Evolutionary conservation across 1,140 invertebrate genomes (phyloP).

Genomic region (Drosophila funebris): DNA sequence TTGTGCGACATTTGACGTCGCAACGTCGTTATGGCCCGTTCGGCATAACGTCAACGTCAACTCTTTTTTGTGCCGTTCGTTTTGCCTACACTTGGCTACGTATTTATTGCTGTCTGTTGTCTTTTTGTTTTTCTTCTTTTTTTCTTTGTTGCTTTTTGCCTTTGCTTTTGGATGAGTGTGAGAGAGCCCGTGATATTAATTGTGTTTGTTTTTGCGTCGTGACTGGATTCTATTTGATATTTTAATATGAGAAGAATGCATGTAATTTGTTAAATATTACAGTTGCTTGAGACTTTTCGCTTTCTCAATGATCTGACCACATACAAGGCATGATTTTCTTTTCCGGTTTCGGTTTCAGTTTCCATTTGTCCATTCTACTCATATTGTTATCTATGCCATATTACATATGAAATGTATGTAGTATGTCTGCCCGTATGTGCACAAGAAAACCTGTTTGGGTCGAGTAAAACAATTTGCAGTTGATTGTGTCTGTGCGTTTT

Average conservation of each 20-base stretch:
- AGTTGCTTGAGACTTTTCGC: slow-evolving; percentile 6
- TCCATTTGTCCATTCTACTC: neutral
- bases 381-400: slow-evolving; percentile 28
- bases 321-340: neutral
- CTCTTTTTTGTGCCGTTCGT: slow-evolving; percentile 44
- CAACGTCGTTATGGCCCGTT: slow-evolving; percentile 25
- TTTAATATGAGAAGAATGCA: slow-evolving; percentile 37
- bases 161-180: slow-evolving; percentile 8
- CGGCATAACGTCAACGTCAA: slow-evolving; percentile 38
- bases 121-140: slow-evolving; percentile 51
- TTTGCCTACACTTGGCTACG: slow-evolving; percentile 45
- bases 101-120: slow-evolving; percentile 59
- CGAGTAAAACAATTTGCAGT: slow-evolving; percentile 40
- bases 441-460: slow-evolving; percentile 60
- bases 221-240: slow-evolving; percentile 57
- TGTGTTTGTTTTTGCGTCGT: slow-evolving; percentile 38
- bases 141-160: slow-evolving; percentile 38
- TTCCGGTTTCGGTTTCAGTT: slow-evolving; percentile 36
- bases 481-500: slow-evolving; percentile 43
- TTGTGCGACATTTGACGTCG: slow-evolving; percentile 35
- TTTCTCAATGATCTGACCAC: neutral
- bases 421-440: no score
- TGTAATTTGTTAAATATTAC: slow-evolving; percentile 35
- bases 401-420: slow-evolving; percentile 32
- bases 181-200: slow-evolving; percentile 24